A percentile compares a stretch with the other conserved stretches of the same genome.
Evolutionary conservation across 2,113 vertebrate genomes (phyloP).

Genomic region (Centropus bengalensis): DNA sequence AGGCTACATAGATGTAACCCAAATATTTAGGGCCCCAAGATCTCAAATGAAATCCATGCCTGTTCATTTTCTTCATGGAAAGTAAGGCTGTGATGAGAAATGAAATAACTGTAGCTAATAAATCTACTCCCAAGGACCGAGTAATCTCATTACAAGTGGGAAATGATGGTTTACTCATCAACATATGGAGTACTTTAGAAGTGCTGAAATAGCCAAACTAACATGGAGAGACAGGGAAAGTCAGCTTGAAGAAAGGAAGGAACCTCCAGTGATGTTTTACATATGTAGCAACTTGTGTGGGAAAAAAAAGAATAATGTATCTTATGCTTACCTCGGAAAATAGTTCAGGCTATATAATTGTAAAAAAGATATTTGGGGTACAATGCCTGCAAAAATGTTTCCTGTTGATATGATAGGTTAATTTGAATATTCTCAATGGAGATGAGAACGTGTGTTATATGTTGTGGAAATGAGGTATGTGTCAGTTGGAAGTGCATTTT

Average conservation of each 20-base stretch:
- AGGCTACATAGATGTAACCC: background rate
- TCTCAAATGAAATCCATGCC: background rate
- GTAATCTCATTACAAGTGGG: conserved; percentile 48
- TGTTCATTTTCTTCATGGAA: conserved; percentile 8
- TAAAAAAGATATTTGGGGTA: background rate
- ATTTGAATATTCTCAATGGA: background rate
- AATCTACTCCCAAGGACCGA: conserved; percentile 38
- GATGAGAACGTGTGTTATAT: background rate
- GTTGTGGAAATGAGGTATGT: background rate
- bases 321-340: background rate
- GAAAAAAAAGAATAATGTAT: background rate
- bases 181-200: conserved; percentile 44
- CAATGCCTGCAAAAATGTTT: background rate
- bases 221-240: background rate
- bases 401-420: background rate
- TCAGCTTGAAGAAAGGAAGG: background rate
- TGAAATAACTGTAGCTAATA: conserved; percentile 41
- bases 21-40: background rate
- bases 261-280: conserved; percentile 4
- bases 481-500: background rate
- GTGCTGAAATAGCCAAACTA: background rate
- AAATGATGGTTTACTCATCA: conserved; percentile 33
- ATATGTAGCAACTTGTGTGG: background rate
- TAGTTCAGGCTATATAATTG: background rate
- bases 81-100: conserved; percentile 28